These are phyloP conservation scores for Coenobita brevimanus DNA, from an alignment of 1,140 invertebrate species.

Conservation along the genomic window DNA sequence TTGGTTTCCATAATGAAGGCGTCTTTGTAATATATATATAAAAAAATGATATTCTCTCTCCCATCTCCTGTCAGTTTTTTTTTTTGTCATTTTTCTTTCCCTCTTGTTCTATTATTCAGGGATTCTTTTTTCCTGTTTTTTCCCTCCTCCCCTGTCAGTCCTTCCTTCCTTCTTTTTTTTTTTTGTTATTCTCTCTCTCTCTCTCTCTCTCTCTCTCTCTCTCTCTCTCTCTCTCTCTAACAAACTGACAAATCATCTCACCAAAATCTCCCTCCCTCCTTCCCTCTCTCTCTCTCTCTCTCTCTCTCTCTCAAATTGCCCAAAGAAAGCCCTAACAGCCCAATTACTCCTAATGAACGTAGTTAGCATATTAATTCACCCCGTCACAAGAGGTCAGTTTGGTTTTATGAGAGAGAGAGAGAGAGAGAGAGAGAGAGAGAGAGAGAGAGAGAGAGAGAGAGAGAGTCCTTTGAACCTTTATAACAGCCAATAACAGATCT, in stretches of 20 bases:
- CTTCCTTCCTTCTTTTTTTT: not conserved
- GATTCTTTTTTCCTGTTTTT: not conserved
- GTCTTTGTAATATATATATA: too few relatives aligned
- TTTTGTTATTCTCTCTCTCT: not conserved
- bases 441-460: not conserved
- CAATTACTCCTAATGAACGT: not conserved
- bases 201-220: not conserved
- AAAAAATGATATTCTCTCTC: too few relatives aligned
- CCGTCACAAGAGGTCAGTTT: not conserved
- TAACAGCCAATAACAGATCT: too few relatives aligned
- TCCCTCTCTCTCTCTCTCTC: too few relatives aligned
- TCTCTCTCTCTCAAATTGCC: too few relatives aligned
- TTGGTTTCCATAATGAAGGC: too few relatives aligned
- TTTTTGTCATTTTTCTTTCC: not conserved
- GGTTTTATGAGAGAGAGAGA: not conserved
- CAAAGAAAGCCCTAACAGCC: too few relatives aligned
- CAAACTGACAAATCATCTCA: not conserved
- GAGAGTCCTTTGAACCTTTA: too few relatives aligned
- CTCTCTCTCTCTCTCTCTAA: not conserved
- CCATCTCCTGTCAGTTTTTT: too few relatives aligned
- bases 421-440: not conserved
- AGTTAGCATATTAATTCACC: not conserved
- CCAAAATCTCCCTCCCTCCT: not conserved
- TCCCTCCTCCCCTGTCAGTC: not conserved
- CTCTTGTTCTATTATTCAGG: not conserved